Conservation (phyloP, 2,888 invertebrate species). For the Tetropium fuscum region DNA sequence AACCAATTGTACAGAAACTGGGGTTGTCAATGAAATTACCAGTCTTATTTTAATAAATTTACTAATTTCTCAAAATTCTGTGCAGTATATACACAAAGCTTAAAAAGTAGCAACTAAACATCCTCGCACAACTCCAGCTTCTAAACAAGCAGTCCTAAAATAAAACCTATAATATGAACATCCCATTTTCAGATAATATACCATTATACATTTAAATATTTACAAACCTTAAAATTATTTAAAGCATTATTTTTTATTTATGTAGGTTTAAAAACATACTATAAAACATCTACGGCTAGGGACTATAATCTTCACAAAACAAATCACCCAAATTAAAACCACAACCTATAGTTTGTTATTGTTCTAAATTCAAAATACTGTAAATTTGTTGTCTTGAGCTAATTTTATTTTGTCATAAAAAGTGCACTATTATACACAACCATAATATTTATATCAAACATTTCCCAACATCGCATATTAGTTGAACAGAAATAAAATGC, state of each 20-base stretch:
- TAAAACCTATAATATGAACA: conserved; percentile 49
- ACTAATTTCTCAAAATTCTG: conserved; percentile 31
- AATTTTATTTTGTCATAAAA: conserved; percentile 40
- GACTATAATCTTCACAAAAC: conserved; percentile 13
- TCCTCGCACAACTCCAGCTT: conserved; percentile 40
- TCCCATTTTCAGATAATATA: conserved; percentile 51
- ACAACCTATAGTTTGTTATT: conserved; percentile 44
- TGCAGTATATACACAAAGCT: conserved; percentile 46
- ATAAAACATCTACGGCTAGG: conserved; percentile 38
- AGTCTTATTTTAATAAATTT: conserved; percentile 46
- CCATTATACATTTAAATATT: conserved; percentile 54
- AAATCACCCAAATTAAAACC: conserved; percentile 28
- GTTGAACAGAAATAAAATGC: conserved; percentile 24
- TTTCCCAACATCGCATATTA: conserved; percentile 26
- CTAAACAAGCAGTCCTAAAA: conserved; percentile 40
- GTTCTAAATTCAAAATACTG: conserved; percentile 41
- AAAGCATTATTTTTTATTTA: conserved; percentile 57
- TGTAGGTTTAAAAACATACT: conserved; percentile 46
- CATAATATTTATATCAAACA: conserved; percentile 38
- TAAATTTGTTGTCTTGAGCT: conserved; percentile 46
- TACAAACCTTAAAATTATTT: conserved; percentile 59
- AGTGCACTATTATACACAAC: conserved; percentile 52
- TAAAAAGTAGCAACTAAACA: conserved; percentile 45
- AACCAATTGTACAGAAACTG: conserved; percentile 49
- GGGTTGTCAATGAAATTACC: conserved; percentile 41